Percentiles rank a stretch among this genome's conserved stretches.
These are phyloP conservation scores for Sycobia sp. DNA, from an alignment of 1,140 invertebrate genomes.

Conservation along the genomic window DNA sequence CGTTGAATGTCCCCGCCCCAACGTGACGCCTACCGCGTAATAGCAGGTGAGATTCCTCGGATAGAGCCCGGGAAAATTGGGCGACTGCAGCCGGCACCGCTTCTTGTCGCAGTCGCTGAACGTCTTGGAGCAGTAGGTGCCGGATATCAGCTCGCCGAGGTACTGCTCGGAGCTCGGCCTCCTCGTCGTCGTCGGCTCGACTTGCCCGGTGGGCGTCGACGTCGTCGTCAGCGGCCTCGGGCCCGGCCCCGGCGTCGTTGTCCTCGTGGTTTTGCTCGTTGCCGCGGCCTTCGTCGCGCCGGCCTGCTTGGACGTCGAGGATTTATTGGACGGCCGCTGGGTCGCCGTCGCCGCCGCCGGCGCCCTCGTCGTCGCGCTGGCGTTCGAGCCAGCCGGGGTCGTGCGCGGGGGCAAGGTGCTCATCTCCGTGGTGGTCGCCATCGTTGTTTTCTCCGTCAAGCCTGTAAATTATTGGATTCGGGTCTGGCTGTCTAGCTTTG, in stretches of 20 bases:
- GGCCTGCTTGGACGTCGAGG: conserved; percentile 30
- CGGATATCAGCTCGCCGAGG: conserved; percentile 82
- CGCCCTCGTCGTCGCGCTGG: not conserved
- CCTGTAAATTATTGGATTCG: too few relatives aligned
- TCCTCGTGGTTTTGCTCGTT: conserved; percentile 4
- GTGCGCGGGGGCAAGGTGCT: too few relatives aligned
- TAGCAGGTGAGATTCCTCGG: conserved; percentile 88
- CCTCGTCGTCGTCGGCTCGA: conserved; percentile 45
- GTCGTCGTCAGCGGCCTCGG: not conserved
- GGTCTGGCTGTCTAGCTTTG: too few relatives aligned
- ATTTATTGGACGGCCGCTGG: not conserved
- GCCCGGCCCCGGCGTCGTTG: conserved; percentile 20
- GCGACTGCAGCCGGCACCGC: conserved; percentile 84
- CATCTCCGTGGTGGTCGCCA: too few relatives aligned
- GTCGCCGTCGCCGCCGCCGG: not conserved
- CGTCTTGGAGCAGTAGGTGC: conserved; percentile 87
- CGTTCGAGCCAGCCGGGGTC: too few relatives aligned
- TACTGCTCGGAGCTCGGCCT: conserved; percentile 66
- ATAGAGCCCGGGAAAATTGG: conserved; percentile 90
- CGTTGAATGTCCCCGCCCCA: too few relatives aligned
- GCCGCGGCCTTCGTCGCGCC: not conserved
- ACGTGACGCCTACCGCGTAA: conserved; percentile 80
- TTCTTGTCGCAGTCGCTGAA: conserved; percentile 88
- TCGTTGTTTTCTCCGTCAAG: too few relatives aligned
- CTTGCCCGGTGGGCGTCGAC: conserved; percentile 30